A percentile compares a stretch with the other conserved stretches of the same genome.
Evolutionary conservation across 2,113 vertebrate species (phyloP).

Genomic region (Lanius ludovicianus): DNA sequence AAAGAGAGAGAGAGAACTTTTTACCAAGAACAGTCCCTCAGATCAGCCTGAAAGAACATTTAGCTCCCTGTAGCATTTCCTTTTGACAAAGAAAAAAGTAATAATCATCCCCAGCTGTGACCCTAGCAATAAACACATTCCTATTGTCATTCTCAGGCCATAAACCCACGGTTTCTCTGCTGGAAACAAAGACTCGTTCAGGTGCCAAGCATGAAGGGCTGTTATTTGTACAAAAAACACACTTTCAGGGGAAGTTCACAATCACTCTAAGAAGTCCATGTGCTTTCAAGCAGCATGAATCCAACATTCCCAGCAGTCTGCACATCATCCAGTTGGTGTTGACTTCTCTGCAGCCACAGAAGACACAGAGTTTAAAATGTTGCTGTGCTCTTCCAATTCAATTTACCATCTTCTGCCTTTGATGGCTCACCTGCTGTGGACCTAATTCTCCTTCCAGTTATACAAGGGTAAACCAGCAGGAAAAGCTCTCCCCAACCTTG

Average conservation of each 20-base stretch:
- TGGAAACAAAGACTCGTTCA: constrained; percentile 21
- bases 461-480: neutral
- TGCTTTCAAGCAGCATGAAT: neutral
- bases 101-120: constrained; percentile 57
- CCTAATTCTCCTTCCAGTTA: neutral
- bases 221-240: constrained; percentile 1
- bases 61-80: constrained; percentile 29
- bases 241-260: neutral
- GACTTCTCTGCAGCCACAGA: neutral
- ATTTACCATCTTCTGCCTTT: neutral
- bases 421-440: constrained; percentile 12
- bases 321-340: neutral
- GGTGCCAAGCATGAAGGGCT: constrained; percentile 21
- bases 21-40: neutral
- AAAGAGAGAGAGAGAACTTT: neutral
- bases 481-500: neutral
- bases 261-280: neutral
- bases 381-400: neutral
- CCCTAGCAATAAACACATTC: constrained; percentile 38
- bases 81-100: constrained; percentile 30
- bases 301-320: neutral
- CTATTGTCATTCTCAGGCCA: constrained; percentile 32
- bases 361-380: neutral
- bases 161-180: constrained; percentile 18
- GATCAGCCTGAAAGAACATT: neutral